Conservation (phyloP, 2,113 vertebrate species). For the Panthera uncia region DNA sequence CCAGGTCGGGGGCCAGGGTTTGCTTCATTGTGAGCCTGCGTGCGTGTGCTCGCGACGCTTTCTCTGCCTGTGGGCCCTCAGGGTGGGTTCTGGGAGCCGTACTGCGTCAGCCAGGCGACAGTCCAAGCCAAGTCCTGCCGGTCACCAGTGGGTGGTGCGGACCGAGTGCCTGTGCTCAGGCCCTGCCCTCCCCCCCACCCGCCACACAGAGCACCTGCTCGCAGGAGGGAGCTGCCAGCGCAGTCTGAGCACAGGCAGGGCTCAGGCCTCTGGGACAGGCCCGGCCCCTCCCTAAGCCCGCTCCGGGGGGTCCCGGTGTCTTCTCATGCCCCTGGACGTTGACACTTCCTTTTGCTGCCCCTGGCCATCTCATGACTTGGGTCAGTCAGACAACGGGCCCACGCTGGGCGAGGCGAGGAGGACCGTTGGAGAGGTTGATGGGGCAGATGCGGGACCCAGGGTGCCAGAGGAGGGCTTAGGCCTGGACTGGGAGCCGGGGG, state of each 20-base stretch:
- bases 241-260: not conserved
- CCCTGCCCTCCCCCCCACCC: not conserved
- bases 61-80: not conserved
- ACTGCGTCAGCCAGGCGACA: accelerated
- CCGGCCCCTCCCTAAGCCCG: not conserved
- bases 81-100: not conserved
- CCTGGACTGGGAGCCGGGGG: not conserved
- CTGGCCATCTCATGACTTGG: not conserved
- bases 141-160: not conserved
- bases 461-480: not conserved
- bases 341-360: not conserved
- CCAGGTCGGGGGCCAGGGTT: constrained; percentile 85
- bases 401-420: accelerated
- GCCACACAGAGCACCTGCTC: accelerated
- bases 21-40: not conserved
- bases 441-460: not conserved
- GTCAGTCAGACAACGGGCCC: not conserved
- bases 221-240: not conserved
- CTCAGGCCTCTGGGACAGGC: not conserved
- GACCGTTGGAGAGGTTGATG: not conserved
- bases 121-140: accelerated
- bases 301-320: not conserved
- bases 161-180: not conserved
- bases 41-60: accelerated
- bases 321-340: accelerated